Evolutionary conservation across 2,113 vertebrate genomes (phyloP), one percentile per base, ranked within the genome.

Genomic region (Propithecus coquereli): DNA sequence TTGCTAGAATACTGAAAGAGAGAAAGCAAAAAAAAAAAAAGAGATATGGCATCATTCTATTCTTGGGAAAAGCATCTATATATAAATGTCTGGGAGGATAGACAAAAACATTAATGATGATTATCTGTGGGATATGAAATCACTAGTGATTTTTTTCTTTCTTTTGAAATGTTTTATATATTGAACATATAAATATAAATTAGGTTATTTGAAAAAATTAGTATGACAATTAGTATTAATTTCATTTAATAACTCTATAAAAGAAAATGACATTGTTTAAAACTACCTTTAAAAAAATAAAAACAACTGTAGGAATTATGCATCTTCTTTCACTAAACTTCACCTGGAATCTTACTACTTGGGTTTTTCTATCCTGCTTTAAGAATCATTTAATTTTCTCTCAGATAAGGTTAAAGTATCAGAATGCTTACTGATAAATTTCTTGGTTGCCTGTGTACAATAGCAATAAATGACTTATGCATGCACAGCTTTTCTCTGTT

Each of bases 391-490:
- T 90, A 70, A 89, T 23, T 88, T 94, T 89, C 43, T 80, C 50
- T 61, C 13, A 88, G 59, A 93, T 76, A 81, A 11, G 23, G 43
- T 76, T 77, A n/a, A 65, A 65, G 45, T 74, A 66, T 90, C 32
- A 84, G 68, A 92, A 73, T 3, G 27, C 23, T 45, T 87, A 12
- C 4, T 90, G 79, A 61, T 54, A 34, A 87, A 87, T 63, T 87
- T 81, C 50, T 71, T 95, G 71, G 83, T 63, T 91, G 85, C 63
- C 18, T 65, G 13, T 87, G 52, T 27, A 90, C 7, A 94, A 50
- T 34, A 96, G 52, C 92, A 96, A 91, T 54, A 71, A 88, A 89
- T 90, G 50, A 87, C 54, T 92, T 92, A 73, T 50, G 25, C 45
- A 85, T 94, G 79, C 4, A 52, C 4, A 57, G 61, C 59, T 40